Conservation (phyloP, 1,140 invertebrate genomes). For the Cotesia typhae region DNA sequence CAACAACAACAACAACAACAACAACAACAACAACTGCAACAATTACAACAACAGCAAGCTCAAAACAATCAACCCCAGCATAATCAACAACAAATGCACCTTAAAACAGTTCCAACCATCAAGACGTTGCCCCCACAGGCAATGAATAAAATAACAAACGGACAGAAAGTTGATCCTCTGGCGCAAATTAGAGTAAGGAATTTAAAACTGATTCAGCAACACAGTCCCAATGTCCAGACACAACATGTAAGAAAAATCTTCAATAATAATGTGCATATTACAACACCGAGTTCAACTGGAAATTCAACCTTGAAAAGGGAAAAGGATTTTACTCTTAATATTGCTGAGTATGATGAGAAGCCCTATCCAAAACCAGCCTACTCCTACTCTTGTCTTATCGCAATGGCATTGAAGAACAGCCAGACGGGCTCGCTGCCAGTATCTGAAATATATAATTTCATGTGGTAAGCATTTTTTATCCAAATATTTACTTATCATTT, state of each 20-base stretch:
- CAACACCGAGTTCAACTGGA: conserved; percentile 45
- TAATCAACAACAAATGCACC: conserved; percentile 47
- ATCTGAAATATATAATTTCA: conserved; percentile 98
- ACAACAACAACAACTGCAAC: conserved; percentile 23
- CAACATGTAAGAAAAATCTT: conserved; percentile 60
- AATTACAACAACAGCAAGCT: conserved; percentile 12
- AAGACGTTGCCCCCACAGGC: conserved; percentile 56
- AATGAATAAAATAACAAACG: conserved; percentile 26
- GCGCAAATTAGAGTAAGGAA: conserved; percentile 65
- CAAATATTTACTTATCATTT: conserved; percentile 2
- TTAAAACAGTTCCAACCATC: conserved; percentile 41
- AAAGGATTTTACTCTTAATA: conserved; percentile 50
- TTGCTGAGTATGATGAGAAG: conserved; percentile 69
- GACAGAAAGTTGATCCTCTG: conserved; percentile 57
- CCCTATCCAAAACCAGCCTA: conserved; percentile 95
- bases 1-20: conserved; percentile 24
- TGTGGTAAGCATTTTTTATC: conserved; percentile 78
- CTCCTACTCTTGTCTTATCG: conserved; percentile 97
- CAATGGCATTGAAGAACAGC: conserved; percentile 97
- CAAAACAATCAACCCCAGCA: conserved; percentile 38
- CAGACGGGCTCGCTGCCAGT: conserved; percentile 92
- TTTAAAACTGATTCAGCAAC: conserved; percentile 51
- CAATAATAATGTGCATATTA: conserved; percentile 63
- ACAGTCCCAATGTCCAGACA: conserved; percentile 45
- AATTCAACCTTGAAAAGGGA: conserved; percentile 51